Conservation (phyloP, 2,888 invertebrate genomes). For the Calameuta filiformis region DNA sequence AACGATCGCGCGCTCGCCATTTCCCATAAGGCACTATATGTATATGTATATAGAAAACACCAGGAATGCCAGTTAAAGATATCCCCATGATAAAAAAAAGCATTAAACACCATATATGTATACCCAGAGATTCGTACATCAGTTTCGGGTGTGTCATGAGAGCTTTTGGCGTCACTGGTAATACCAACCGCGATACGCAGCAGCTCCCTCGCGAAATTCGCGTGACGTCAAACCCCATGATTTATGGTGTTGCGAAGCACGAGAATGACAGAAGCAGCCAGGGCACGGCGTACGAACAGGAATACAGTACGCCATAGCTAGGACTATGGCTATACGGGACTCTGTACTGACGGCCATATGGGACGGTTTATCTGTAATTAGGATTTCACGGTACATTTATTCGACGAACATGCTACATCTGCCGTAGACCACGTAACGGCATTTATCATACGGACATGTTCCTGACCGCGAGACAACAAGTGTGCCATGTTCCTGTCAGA, state of each 20-base stretch:
- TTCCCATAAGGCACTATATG: not conserved
- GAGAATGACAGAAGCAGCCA: slow-evolving; percentile 1
- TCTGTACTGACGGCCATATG: slow-evolving; percentile 14
- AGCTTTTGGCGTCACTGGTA: not conserved
- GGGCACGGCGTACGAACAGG: not conserved
- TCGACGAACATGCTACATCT: slow-evolving; percentile 17
- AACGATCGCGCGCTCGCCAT: not conserved
- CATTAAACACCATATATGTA: not conserved
- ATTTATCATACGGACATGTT: slow-evolving; percentile 18
- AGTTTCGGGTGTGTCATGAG: not conserved
- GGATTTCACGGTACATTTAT: slow-evolving; percentile 23
- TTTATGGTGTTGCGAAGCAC: slow-evolving; percentile 1
- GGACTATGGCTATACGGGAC: not conserved
- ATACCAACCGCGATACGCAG: not conserved
- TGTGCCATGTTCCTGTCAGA: slow-evolving; percentile 9
- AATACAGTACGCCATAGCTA: not conserved
- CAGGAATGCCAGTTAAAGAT: not conserved
- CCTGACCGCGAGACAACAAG: slow-evolving; percentile 11
- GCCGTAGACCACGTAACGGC: slow-evolving; percentile 13
- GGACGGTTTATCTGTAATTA: slow-evolving; percentile 18
- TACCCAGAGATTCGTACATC: not conserved
- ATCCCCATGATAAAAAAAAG: not conserved
- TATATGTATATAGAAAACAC: not conserved
- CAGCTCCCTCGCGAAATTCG: slow-evolving; percentile 4
- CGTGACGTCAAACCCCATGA: not conserved